Evolutionary conservation across 2,113 vertebrate species (phyloP).

Genomic region (Cygnus atratus): DNA sequence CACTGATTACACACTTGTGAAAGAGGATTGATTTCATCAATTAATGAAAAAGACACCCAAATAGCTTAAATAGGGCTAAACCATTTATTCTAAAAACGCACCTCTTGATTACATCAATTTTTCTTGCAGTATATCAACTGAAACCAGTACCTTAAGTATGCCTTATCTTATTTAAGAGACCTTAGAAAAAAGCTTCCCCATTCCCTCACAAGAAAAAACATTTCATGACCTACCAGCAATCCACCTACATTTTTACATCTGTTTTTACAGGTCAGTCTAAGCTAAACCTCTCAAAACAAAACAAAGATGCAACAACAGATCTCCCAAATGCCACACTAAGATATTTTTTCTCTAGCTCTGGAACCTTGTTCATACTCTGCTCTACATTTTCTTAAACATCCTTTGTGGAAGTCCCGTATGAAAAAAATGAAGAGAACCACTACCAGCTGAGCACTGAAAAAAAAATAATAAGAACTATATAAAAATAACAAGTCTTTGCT

Average conservation of each 20-base stretch:
- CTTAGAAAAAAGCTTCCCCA: not conserved
- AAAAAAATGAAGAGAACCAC: not conserved
- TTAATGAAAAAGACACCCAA: not conserved
- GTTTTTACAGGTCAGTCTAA: not conserved
- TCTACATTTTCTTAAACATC: not conserved
- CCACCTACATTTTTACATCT: not conserved
- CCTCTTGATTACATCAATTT: not conserved
- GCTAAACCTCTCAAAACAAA: not conserved
- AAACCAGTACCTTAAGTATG: not conserved
- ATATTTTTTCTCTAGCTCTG: not conserved
- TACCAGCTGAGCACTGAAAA: not conserved
- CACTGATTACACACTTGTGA: not conserved
- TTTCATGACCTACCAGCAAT: not conserved
- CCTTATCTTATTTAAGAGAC: not conserved
- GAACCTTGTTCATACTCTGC: not conserved
- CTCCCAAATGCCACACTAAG: not conserved
- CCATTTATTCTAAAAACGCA: not conserved
- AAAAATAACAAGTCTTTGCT: not conserved
- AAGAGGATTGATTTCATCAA: not conserved
- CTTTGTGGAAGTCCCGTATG: not conserved
- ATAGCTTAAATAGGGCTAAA: not conserved
- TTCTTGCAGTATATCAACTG: not conserved
- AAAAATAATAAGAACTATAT: fast-evolving
- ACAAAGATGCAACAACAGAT: not conserved
- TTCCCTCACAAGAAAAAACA: not conserved